Evolutionary conservation across 2,113 vertebrate genomes (phyloP), one percentile per base, ranked within the genome.

Genomic region (Pandion haliaetus): DNA sequence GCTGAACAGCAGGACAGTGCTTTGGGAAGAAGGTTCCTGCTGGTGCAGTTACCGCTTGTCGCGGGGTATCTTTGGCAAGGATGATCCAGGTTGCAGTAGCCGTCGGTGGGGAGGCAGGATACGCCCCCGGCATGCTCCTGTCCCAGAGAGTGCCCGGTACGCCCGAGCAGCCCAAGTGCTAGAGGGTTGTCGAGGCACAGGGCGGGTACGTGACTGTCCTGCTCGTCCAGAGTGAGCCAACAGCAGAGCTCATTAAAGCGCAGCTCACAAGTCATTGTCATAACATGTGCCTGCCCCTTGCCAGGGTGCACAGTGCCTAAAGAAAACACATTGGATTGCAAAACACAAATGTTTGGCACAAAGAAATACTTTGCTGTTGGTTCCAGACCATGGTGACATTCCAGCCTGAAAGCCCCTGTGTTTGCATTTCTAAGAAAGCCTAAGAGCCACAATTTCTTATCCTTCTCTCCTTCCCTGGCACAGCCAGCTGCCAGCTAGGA

Each of bases 51-150:
- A 24, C n/a, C 4, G 2, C n/a, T 63, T 31, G 44, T 14, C 14
- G 3, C 49, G 20, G 31, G 9, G 29, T 3, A 1, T 12, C 69
- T 74, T 44, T 20, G 57, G 57, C 28, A 28, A 44, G 66, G 78
- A 31, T 9, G 44, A 25, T 31, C 49, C 82, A 34, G 47, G 66
- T 10, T 34, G 23, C 25, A 61, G 47, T 45, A 77, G 74, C 32
- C 40, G 0, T 9, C 58, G 4, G 32, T 3, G 29, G 8, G 40
- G 36, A 32, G 17, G 24, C 8, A 7, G 25, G 14, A 13, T 14
- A 26, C 2, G 1, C 4, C 23, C 25, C 19, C 0, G 1, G 14
- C 34, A 4, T 18, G 24, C 31, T 62, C 14, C 38, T n/a, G 20
- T 12, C 50, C n/a, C 76, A 32, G 12, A 42, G 9, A 67, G 21